Percentiles rank a stretch among this genome's conserved stretches.
Evolutionary conservation across 2,797 vertebrate genomes (phyloP).

Genomic region (Rhinoraja longicauda): DNA sequence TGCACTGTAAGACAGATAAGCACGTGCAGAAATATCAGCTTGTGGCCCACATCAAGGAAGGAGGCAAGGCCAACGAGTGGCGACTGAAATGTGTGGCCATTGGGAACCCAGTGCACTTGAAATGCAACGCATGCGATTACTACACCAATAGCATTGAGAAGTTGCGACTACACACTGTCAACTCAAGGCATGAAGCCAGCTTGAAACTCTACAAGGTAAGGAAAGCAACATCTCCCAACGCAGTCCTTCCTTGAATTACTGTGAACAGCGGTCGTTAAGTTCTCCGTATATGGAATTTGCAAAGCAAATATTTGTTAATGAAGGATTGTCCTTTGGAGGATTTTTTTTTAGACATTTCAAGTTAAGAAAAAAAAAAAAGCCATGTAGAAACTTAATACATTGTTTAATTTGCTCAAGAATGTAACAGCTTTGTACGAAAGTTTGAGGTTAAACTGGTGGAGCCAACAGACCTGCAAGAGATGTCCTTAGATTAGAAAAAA

Average conservation of each 20-base stretch:
- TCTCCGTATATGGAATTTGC: background rate
- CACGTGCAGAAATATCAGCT: conserved; percentile 97
- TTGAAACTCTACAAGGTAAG: conserved; percentile 97
- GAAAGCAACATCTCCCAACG: background rate
- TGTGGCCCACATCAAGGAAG: conserved; percentile 97
- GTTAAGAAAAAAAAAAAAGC: background rate
- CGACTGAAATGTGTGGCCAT: conserved; percentile 96
- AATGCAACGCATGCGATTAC: conserved; percentile 98
- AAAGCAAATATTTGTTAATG: background rate
- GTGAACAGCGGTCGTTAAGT: background rate
- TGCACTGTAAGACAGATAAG: conserved; percentile 98
- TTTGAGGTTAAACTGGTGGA: background rate
- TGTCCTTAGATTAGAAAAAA: background rate
- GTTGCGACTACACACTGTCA: conserved; percentile 91
- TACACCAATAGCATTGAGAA: conserved; percentile 98
- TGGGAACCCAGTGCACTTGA: conserved; percentile 93
- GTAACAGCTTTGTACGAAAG: background rate
- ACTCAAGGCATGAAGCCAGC: conserved; percentile 92
- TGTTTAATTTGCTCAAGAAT: background rate
- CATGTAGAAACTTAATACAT: background rate
- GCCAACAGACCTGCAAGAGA: background rate
- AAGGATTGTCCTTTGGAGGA: background rate
- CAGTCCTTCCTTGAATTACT: background rate
- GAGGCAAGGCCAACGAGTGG: conserved; percentile 96
- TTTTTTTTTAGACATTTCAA: background rate